Evolutionary conservation across 2,888 invertebrate species (phyloP).

Genomic region (Timema cristinae): DNA sequence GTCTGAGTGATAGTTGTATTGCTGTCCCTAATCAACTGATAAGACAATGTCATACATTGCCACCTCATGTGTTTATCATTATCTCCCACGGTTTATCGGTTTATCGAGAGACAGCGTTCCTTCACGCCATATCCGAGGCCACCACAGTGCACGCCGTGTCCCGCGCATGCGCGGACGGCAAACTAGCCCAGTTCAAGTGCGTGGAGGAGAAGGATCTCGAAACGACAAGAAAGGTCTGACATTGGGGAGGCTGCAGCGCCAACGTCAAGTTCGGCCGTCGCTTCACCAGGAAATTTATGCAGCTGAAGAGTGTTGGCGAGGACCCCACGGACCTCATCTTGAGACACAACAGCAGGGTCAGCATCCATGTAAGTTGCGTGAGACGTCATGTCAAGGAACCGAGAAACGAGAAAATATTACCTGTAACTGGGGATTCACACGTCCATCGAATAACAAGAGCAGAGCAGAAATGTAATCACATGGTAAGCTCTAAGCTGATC

Average conservation of each 20-base stretch:
- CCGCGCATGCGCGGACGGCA: conserved; percentile 65
- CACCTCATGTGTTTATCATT: no score
- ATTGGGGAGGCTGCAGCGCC: conserved; percentile 67
- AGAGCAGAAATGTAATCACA: no score
- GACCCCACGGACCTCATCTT: conserved; percentile 56
- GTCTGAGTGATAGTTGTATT: no score
- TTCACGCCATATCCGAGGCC: conserved; percentile 66
- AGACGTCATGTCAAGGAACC: no score
- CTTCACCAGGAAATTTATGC: conserved; percentile 58
- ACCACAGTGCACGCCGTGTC: conserved; percentile 68
- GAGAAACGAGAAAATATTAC: no score
- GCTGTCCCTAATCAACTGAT: no score
- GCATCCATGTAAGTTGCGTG: conserved; percentile 50
- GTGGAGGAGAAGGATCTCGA: conserved; percentile 35
- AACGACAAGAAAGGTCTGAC: conserved; percentile 41
- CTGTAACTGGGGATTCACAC: no score
- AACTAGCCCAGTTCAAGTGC: conserved; percentile 52
- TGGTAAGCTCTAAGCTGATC: no score
- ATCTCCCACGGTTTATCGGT: conserved; percentile 44
- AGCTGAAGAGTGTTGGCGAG: conserved; percentile 54
- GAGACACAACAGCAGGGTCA: conserved; percentile 57
- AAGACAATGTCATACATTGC: no score
- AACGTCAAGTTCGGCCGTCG: conserved; percentile 67
- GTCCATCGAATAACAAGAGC: no score
- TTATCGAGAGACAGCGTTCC: conserved; percentile 67